Base-by-base conservation (phyloP, 2,888 invertebrate species). In the Heliconius cydno region DNA sequence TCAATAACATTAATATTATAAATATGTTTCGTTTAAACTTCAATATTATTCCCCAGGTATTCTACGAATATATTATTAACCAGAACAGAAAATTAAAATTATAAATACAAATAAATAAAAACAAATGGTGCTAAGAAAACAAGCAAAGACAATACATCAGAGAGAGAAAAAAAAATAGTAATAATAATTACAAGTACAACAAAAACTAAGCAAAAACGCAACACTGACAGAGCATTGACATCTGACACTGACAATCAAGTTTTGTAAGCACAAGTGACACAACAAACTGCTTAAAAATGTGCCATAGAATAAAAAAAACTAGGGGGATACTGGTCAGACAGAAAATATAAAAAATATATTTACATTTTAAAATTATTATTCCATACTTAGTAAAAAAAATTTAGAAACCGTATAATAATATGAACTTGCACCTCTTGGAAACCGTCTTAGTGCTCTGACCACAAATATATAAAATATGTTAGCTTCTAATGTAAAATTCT, bases 251-350 rank as follows among this genome's bases (percentile, higher is more conserved):
- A 70, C 70, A 25, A 68, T 5, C 3, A 25, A 25, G 13, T 70
- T 25, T 46, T 41, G 25, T n/a, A 60, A 15, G 34, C 73, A 25
- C n/a, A 60, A 25, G 60, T 73, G 34, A 57, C n/a, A 38, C 15
- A 34, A 73, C 60, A 73, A 38, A 66, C 65, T 41, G 75, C 22
- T 28, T 38, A 46, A 75, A 41, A 38, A 30, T 13, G 63, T 15
- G 34, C 66, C 65, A 76, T 73, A 82, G 25, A 80, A 60, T 30
- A 22, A 63, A 34, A n/a, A 22, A 77, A 77, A 30, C 3, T 13
- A 4, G n/a, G 19, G 10, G 3, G n/a, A 41, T 12, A 41, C 10
- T 12, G n/a, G 60, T 60, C 10, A 60, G 57, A 60, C 19, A 19
- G 52, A 52, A 52, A 19, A 22, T n/a, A 57, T 22, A 57, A 22